phyloP scores from a whole-genome alignment of 2,113 vertebrate genomes.

The Coptodon bakossiorum region DNA sequence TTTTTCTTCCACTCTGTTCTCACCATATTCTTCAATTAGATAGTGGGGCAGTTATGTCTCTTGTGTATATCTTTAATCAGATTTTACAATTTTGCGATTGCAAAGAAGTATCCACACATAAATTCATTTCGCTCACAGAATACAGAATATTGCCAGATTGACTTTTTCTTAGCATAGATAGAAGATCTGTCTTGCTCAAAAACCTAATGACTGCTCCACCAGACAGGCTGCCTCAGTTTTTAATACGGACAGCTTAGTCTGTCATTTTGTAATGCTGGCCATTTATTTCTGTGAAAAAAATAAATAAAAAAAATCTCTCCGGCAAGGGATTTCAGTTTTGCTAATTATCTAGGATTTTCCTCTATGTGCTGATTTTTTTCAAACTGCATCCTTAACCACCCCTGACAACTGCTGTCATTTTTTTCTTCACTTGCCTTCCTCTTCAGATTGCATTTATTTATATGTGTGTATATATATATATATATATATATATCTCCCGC shows the following conservation, averaged over 20 bases:
- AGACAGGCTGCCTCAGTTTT: background rate
- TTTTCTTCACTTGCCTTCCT: background rate
- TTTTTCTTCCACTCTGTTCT: background rate
- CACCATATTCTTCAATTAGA: background rate
- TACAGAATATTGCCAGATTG: background rate
- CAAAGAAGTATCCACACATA: background rate
- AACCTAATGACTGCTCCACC: slow-evolving; percentile 5
- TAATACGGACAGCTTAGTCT: slow-evolving; percentile 20
- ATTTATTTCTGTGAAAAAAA: background rate
- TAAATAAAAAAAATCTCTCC: background rate
- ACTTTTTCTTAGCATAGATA: background rate
- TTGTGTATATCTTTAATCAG: background rate
- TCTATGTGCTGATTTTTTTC: background rate
- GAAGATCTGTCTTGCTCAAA: background rate
- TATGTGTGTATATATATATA: fast-evolving
- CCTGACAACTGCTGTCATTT: slow-evolving; percentile 27
- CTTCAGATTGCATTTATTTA: background rate
- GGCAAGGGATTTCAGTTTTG: slow-evolving; percentile 14
- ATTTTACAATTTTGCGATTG: background rate
- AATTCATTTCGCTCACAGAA: background rate
- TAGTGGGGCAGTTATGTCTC: background rate
- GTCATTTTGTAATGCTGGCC: slow-evolving; percentile 17
- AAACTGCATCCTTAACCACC: slow-evolving; percentile 23
- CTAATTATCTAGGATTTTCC: slow-evolving; percentile 36
- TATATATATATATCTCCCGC: background rate